Conservation (phyloP, 2,797 vertebrate species). For the Clarias fuscus region DNA sequence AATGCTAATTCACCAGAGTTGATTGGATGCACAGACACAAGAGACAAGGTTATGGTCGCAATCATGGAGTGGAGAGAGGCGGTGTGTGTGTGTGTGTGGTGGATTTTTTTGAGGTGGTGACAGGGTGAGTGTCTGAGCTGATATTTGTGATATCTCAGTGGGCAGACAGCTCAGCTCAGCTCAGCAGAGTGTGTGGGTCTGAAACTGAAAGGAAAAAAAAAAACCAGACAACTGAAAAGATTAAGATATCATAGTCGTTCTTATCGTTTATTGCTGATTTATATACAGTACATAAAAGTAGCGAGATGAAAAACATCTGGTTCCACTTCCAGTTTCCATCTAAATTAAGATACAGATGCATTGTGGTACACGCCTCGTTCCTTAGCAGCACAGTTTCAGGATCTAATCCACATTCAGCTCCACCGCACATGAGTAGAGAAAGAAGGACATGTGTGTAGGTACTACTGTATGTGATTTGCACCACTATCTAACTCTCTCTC, state of each 20-base stretch:
- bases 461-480: background rate
- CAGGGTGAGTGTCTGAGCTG: slow-evolving; percentile 24
- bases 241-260: background rate
- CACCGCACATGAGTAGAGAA: background rate
- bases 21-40: background rate
- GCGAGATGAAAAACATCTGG: too few relatives aligned
- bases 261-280: too few relatives aligned
- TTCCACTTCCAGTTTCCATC: background rate
- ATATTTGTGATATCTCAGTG: background rate
- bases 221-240: background rate
- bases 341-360: background rate
- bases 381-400: background rate
- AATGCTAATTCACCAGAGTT: background rate
- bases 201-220: slow-evolving; percentile 2
- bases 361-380: background rate
- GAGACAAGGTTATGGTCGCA: background rate
- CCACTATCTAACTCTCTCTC: background rate
- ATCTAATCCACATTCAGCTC: background rate
- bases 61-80: background rate
- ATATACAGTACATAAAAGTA: too few relatives aligned
- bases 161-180: slow-evolving; percentile 3
- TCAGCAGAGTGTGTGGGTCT: slow-evolving; percentile 1
- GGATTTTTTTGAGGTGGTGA: slow-evolving; percentile 2
- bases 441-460: background rate
- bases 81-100: background rate